A percentile compares a stretch with the other conserved stretches of the same genome.
phyloP scores from a whole-genome alignment of 2,113 vertebrate species.

The Bos javanicus region DNA sequence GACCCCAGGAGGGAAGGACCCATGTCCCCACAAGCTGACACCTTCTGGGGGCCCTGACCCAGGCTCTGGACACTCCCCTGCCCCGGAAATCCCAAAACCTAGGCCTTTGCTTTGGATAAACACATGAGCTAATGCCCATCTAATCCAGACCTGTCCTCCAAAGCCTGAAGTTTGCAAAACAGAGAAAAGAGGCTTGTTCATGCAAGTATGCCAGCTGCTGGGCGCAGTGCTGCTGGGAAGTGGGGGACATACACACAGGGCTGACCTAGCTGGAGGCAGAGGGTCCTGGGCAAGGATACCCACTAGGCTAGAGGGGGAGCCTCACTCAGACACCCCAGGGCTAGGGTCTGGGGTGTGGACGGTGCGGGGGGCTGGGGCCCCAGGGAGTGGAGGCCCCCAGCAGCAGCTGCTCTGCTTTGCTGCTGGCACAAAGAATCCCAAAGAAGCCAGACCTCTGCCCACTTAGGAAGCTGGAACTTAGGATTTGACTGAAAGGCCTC shows the following conservation, averaged over 20 bases:
- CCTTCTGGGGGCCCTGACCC: background rate
- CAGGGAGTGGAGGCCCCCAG: background rate
- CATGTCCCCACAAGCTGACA: background rate
- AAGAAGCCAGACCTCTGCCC: rapidly evolving
- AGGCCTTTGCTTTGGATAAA: constrained; percentile 8
- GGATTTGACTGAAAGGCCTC: background rate
- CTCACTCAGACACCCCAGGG: rapidly evolving
- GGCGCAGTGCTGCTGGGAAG: rapidly evolving
- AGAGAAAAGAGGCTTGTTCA: background rate
- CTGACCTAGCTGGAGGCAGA: background rate
- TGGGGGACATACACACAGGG: background rate
- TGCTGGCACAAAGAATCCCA: background rate
- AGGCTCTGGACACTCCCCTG: background rate
- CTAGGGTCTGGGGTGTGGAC: background rate
- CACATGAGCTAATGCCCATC: background rate
- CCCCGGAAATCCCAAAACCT: background rate
- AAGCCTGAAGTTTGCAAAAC: background rate
- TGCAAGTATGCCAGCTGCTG: background rate
- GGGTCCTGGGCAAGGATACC: background rate
- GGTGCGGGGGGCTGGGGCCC: rapidly evolving
- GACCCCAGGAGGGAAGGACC: background rate
- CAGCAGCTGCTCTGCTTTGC: rapidly evolving
- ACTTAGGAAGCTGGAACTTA: background rate
- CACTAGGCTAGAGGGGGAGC: background rate
- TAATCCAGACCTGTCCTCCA: background rate